Percentiles rank a stretch among this genome's conserved stretches.
Conservation (phyloP, 92 coral and sea anemone species). For the Virgularia gustaviana region DNA sequence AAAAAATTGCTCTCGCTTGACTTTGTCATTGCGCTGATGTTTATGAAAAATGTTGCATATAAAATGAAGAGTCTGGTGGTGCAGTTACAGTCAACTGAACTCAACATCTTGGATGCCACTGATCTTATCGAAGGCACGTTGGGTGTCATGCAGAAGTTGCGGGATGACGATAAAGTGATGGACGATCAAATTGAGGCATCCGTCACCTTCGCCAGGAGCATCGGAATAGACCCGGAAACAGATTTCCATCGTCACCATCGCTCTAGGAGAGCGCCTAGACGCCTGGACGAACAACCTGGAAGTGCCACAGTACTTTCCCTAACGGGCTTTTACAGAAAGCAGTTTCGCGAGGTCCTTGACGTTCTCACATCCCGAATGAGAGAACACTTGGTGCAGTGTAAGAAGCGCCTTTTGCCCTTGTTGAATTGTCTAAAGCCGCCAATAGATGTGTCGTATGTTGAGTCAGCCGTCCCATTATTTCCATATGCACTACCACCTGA, state of each 20-base stretch:
- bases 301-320: constrained; percentile 4
- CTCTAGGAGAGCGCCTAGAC: constrained; percentile 15
- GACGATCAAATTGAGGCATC: constrained; percentile 28
- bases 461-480: constrained; percentile 5
- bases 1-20: constrained; percentile 25
- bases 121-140: constrained; percentile 11
- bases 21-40: constrained; percentile 19
- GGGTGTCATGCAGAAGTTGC: constrained; percentile 12
- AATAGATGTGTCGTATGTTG: constrained; percentile 3
- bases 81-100: not conserved
- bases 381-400: constrained; percentile 14
- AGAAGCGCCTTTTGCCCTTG: constrained; percentile 17
- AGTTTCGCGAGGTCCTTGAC: constrained; percentile 15
- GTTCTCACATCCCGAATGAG: constrained; percentile 24
- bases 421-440: constrained; percentile 11
- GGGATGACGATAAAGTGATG: constrained; percentile 26
- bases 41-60: constrained; percentile 31
- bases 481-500: constrained; percentile 17
- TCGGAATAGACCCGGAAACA: constrained; percentile 16
- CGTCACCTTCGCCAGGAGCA: constrained; percentile 17
- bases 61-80: constrained; percentile 13
- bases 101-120: constrained; percentile 3
- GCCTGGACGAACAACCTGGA: constrained; percentile 15
- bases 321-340: constrained; percentile 1
- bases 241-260: constrained; percentile 23